Base-by-base conservation (phyloP, 92 coral and sea anemone genomes). In the Phenganax subtilis region DNA sequence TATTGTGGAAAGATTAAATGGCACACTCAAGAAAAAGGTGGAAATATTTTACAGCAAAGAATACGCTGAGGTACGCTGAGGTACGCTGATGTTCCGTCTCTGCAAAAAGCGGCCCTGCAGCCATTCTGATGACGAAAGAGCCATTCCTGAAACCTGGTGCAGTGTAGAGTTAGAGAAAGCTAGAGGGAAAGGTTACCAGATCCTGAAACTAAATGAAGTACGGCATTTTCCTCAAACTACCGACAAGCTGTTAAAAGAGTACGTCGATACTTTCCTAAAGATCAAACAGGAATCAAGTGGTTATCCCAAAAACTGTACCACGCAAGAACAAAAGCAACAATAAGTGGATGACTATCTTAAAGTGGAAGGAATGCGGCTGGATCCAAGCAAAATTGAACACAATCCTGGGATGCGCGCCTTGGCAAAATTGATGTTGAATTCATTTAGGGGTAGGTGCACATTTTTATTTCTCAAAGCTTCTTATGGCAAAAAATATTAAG, bases 151-250 rank as follows among this genome's bases (percentile, higher is more conserved):
- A 2, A 73, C 78, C 12, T 73, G 78, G 78, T 73, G 78, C 25
- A 73, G 5, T 28, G 6, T 73, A 0, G 78, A 73, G 59, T 51
- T 73, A 60, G 2, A 29, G 1, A 73, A 73, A 73, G 78, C 78
- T 9, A 29, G 5, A 6, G 65, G 6, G 25, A 59, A 59, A 59
- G 65, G 25, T 20, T 59, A 59, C 65, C 15, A 20, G 65, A 12
- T 73, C 55, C 78, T 73, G 52, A 2, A 51, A 29, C 9, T 73
- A 17, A 66, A 73, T 60, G 57, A 29, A 55, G 78, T 73, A 55
- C 29, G 78, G 78, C 78, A 73, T 73, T 73, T 73, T 11, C 78
- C 65, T 28, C 54, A 73, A 51, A 31, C 78, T 6, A 28, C 78
- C 55, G 15, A 73, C 78, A 61, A 73, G 25, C 25, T 59, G 65